Percentiles rank a stretch among this genome's conserved stretches.
Conservation (phyloP, 2,113 vertebrate genomes). For the Coptodon bakossiorum region DNA sequence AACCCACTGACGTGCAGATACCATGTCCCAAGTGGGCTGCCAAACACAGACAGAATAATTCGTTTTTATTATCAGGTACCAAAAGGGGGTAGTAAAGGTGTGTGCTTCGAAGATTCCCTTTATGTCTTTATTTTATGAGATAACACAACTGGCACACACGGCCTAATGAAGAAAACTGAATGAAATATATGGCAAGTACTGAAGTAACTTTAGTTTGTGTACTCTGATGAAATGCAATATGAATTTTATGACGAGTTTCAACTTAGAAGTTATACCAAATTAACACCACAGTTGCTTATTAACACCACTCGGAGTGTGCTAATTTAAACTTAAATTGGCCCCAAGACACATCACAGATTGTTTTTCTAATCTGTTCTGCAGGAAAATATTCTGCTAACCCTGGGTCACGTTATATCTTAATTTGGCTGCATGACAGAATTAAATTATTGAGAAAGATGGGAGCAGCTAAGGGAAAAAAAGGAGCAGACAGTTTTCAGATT, state of each 20-base stretch:
- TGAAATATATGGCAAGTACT: neutral
- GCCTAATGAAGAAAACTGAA: constrained; percentile 5
- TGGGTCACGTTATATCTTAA: constrained; percentile 30
- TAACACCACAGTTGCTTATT: neutral
- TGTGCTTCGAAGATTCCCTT: constrained; percentile 28
- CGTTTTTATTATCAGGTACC: constrained; percentile 41
- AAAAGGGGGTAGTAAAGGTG: constrained; percentile 29
- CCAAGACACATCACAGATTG: neutral
- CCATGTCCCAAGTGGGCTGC: constrained; percentile 5
- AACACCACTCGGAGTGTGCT: neutral
- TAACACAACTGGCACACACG: neutral
- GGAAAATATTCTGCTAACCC: constrained; percentile 14
- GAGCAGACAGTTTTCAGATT: neutral
- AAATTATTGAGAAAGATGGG: neutral
- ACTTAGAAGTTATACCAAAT: neutral
- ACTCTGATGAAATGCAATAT: neutral
- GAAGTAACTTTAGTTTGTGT: neutral
- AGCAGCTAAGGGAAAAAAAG: neutral
- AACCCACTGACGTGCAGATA: constrained; percentile 8
- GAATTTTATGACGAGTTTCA: neutral
- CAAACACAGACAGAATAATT: constrained; percentile 29
- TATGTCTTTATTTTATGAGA: constrained; percentile 38
- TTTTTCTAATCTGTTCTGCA: constrained; percentile 38
- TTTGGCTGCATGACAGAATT: constrained; percentile 5
- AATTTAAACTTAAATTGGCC: neutral